Base-by-base conservation (phyloP, 2,888 invertebrate species). In the Oscheius sp. region DNA sequence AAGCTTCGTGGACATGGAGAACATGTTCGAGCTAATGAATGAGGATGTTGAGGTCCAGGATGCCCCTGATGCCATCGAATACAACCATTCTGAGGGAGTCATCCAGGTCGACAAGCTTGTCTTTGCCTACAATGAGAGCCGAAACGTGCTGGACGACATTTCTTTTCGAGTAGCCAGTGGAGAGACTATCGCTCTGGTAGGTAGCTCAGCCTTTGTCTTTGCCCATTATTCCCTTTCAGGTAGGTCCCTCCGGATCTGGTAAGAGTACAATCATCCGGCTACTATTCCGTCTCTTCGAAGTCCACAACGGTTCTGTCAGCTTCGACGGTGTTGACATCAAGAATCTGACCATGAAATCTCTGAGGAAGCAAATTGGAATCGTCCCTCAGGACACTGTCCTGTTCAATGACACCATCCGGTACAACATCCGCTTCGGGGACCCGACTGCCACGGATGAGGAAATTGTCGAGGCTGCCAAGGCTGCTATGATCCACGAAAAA, bases 1-100 rank as follows among this genome's bases (percentile, higher is more conserved):
- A 91, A 95, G 96, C 89, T 98, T 99, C 89, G 93, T 98, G 29
- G 98, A 99, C 89, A 98, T 98, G 98, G 98, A 99, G 90, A 98
- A 98, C 90, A 97, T 99, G 98, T 96, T 98, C 89, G 96, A 97
- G 84, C 90, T 99, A 79, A 92, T 99, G 87, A 92, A 94, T 11
- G 35, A 57, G 21, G 48, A 75, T 13, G 58, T 76, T 21, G 37
- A 85, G 80, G 82, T 87, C 2, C 83, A 81, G 70, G 96, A 98
- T 90, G 93, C 93, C 0, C 93, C 93, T 0, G 93, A 94, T 71
- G 95, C 96, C 9, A 92, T 92, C 0, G 92, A 93, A 0, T 90
- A 97, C 63, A 84, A 92, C 2, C 91, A 94, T 10, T 92, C 92
- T 58, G 92, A 92, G 71, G 92, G 91, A 50, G 83, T 88, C 70